These are phyloP conservation scores for Cromileptes altivelis DNA, from an alignment of 2,113 vertebrate genomes.

Conservation along the genomic window DNA sequence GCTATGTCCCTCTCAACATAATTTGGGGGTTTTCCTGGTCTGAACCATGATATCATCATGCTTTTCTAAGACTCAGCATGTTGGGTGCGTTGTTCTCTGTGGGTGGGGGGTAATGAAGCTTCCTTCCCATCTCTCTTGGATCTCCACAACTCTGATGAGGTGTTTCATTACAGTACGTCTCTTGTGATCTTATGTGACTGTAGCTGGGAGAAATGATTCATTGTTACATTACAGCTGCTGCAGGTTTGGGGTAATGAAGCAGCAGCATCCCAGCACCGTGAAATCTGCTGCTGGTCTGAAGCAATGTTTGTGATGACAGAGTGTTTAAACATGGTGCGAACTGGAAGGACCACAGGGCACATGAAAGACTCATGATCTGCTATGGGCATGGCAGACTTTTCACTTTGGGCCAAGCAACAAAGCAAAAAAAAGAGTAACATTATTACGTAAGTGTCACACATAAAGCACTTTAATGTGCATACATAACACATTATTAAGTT, in stretches of 20 bases:
- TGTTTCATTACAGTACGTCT: constrained; percentile 58
- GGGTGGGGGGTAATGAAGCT: constrained; percentile 47
- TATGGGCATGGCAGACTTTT: background rate
- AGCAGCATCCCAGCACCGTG: background rate
- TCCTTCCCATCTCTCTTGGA: constrained; percentile 44
- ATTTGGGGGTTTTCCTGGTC: constrained; percentile 58
- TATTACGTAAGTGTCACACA: background rate
- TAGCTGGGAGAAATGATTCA: constrained; percentile 6
- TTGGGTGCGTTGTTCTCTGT: constrained; percentile 35
- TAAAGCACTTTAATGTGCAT: background rate
- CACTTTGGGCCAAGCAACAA: background rate
- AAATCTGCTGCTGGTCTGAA: constrained; percentile 21
- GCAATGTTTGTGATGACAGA: background rate
- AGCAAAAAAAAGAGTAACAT: background rate
- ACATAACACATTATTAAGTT: background rate
- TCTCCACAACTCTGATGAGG: constrained; percentile 51
- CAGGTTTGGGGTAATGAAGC: constrained; percentile 33
- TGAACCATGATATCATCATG: constrained; percentile 57
- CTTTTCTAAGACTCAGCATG: constrained; percentile 48
- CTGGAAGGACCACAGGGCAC: background rate
- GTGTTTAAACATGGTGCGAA: background rate
- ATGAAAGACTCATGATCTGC: constrained; percentile 28
- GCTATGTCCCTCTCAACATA: constrained; percentile 37
- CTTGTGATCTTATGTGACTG: constrained; percentile 40
- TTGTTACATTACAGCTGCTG: constrained; percentile 37